Conservation (phyloP, 2,888 invertebrate genomes). For the Drosophila colorata region DNA sequence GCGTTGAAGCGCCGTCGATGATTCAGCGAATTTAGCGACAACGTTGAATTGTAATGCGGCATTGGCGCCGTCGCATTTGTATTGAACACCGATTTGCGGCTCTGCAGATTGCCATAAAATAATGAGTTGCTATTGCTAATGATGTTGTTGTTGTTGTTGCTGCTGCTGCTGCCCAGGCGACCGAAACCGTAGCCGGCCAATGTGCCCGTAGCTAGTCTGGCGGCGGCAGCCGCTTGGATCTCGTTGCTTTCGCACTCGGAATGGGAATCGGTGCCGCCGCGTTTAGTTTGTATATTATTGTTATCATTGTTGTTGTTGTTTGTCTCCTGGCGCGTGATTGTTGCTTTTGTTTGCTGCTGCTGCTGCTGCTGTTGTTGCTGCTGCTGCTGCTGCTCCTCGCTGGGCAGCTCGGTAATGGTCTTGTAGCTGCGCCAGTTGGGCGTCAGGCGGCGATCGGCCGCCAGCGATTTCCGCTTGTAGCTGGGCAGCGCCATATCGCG, state of each 20-base stretch:
- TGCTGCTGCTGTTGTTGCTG: conserved; percentile 11
- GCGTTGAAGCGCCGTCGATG: conserved; percentile 84
- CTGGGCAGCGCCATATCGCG: conserved; percentile 52
- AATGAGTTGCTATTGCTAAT: conserved; percentile 60
- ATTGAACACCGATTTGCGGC: conserved; percentile 83
- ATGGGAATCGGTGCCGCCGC: conserved; percentile 41
- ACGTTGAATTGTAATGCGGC: conserved; percentile 82
- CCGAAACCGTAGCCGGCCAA: conserved; percentile 1
- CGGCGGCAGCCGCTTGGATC: conserved; percentile 22
- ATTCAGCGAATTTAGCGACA: conserved; percentile 83
- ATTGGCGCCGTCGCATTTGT: conserved; percentile 13
- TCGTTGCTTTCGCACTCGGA: conserved; percentile 58
- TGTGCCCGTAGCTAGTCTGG: background rate
- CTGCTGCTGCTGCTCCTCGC: conserved; percentile 30
- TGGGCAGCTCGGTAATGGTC: conserved; percentile 54
- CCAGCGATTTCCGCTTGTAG: conserved; percentile 72
- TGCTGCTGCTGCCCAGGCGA: conserved; percentile 28
- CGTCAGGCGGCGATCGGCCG: conserved; percentile 35
- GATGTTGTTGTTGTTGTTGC: conserved; percentile 13
- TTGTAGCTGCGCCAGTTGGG: conserved; percentile 59
- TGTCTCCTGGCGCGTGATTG: conserved; percentile 35
- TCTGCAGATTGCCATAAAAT: conserved; percentile 84
- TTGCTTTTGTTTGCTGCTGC: conserved; percentile 33
- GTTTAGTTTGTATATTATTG: conserved; percentile 37
- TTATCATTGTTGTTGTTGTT: conserved; percentile 47